Percentiles rank a stretch among this genome's conserved stretches.
phyloP scores from a whole-genome alignment of 1,140 invertebrate genomes.

The Drosophila kanapiae region DNA sequence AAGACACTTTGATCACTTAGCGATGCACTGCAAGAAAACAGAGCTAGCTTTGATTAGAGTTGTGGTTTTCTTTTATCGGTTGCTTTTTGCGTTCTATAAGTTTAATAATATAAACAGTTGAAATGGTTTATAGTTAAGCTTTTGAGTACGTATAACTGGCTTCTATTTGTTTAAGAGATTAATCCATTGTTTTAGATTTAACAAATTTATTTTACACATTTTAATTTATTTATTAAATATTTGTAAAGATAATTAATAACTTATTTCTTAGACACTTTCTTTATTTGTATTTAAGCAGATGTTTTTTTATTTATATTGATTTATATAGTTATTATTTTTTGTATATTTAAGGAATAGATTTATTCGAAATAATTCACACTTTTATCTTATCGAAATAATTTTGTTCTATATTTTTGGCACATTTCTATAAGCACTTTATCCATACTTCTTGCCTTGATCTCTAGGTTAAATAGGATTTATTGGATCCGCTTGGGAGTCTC shows the following conservation, averaged over 20 bases:
- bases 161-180: not conserved
- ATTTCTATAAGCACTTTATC: not conserved
- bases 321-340: not conserved
- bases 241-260: not conserved
- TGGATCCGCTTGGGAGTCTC: slow-evolving; percentile 6
- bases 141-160: not conserved
- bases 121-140: not conserved
- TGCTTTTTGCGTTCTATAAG: not conserved
- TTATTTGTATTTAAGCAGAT: not conserved
- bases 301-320: not conserved
- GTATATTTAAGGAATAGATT: no score
- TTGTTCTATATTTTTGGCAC: not conserved
- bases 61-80: not conserved
- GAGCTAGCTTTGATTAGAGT: not conserved
- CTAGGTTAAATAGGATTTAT: not conserved
- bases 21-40: slow-evolving; percentile 34
- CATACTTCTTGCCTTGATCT: not conserved
- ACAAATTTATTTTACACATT: not conserved
- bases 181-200: not conserved
- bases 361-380: not conserved
- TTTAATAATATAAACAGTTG: not conserved
- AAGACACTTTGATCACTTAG: slow-evolving; percentile 40
- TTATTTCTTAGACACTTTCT: not conserved
- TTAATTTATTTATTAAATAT: not conserved
- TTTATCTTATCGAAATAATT: not conserved